Conservation (phyloP, 2,888 invertebrate genomes). For the Caenorhabditis drosophilae region DNA sequence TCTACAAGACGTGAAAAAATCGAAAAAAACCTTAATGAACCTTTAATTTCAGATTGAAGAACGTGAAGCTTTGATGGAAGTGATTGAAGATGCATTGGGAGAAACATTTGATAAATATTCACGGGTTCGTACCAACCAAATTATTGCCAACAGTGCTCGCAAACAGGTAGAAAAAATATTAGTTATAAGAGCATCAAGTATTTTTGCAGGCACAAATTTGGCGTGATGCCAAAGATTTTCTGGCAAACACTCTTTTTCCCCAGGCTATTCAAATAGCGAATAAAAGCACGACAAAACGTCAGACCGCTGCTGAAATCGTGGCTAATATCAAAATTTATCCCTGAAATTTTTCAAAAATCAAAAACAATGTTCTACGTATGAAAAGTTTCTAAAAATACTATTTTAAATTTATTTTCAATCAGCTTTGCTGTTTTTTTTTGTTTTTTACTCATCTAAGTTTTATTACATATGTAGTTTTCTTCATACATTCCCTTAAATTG, state of each 20-base stretch:
- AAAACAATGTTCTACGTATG: no score
- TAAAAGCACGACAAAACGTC: constrained; percentile 33
- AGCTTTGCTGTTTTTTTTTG: neutral
- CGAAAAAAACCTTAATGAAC: neutral
- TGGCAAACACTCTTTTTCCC: constrained; percentile 58
- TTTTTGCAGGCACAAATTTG: constrained; percentile 59
- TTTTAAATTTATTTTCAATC: neutral
- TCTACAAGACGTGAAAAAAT: constrained; percentile 21
- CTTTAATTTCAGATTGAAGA: constrained; percentile 48
- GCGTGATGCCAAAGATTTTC: constrained; percentile 65
- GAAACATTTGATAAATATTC: constrained; percentile 66
- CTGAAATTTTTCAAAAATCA: constrained; percentile 11
- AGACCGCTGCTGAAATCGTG: constrained; percentile 51
- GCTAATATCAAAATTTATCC: constrained; percentile 49
- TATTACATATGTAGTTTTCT: neutral
- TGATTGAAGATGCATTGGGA: constrained; percentile 63
- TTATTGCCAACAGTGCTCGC: constrained; percentile 62
- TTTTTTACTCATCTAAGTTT: neutral
- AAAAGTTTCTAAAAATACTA: no score
- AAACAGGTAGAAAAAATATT: constrained; percentile 51
- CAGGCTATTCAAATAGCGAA: constrained; percentile 58
- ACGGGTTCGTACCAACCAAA: constrained; percentile 56
- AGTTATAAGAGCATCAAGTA: neutral
- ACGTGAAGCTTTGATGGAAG: constrained; percentile 55
- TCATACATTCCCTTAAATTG: neutral